A percentile compares a stretch with the other conserved stretches of the same genome.
phyloP scores from a whole-genome alignment of 2,113 vertebrate species.

The Tupaia chinensis region DNA sequence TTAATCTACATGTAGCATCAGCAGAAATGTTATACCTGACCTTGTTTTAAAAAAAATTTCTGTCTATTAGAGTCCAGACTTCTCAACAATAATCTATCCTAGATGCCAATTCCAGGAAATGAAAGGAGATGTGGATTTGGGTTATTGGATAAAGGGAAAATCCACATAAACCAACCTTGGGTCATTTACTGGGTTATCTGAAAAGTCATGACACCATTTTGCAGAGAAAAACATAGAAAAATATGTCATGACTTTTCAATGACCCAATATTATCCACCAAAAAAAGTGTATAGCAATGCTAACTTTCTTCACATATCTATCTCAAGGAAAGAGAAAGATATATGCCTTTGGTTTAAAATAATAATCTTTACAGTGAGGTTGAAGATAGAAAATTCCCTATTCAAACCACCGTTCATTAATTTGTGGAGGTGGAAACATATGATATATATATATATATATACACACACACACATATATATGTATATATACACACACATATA shows the following conservation, averaged over 20 bases:
- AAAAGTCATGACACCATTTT: no score
- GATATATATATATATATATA: background rate
- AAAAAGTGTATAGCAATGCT: background rate
- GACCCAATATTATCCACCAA: background rate
- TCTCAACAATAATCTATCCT: constrained; percentile 46
- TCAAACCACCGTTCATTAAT: background rate
- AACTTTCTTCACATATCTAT: background rate
- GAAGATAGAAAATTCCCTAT: background rate
- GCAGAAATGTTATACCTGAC: constrained; percentile 75
- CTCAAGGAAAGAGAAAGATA: constrained; percentile 28
- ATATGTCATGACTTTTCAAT: no score
- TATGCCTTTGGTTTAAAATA: background rate
- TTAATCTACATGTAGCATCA: constrained; percentile 67
- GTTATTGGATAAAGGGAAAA: constrained; percentile 21
- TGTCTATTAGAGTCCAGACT: constrained; percentile 49
- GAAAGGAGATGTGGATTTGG: background rate
- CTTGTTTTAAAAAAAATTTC: constrained; percentile 37
- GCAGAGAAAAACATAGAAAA: no score
- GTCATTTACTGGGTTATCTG: background rate
- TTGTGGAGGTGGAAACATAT: background rate
- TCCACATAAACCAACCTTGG: background rate
- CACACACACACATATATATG: no score
- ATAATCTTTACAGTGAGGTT: background rate
- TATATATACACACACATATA: no score
- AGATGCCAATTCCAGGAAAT: background rate